phyloP scores from a whole-genome alignment of 2,888 invertebrate species.

The Caenorhabditis virilis region DNA sequence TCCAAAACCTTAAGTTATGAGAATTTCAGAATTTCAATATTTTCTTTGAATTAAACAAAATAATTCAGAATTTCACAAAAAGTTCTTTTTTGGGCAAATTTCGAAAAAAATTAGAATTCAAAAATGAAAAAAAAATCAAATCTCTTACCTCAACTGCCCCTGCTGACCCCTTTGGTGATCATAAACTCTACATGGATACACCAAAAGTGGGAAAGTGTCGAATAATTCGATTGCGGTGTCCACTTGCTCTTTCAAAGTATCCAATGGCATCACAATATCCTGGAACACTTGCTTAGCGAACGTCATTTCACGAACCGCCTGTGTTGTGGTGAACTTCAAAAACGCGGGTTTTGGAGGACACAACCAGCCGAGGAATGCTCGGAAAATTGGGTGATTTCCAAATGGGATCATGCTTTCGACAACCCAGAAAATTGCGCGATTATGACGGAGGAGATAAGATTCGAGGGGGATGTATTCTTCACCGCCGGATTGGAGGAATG shows the following conservation, averaged over 20 bases:
- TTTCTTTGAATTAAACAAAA: no score
- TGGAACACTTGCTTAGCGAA: slow-evolving; percentile 79
- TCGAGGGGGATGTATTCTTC: slow-evolving; percentile 74
- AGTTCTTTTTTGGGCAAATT: not conserved
- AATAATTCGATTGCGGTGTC: slow-evolving; percentile 71
- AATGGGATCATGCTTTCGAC: slow-evolving; percentile 78
- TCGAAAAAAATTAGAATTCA: not conserved
- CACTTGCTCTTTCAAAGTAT: slow-evolving; percentile 76
- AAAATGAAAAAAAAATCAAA: no score
- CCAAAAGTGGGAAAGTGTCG: slow-evolving; percentile 77
- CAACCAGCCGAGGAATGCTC: slow-evolving; percentile 75
- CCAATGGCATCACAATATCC: slow-evolving; percentile 77
- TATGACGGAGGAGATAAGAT: slow-evolving; percentile 75
- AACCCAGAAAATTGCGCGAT: slow-evolving; percentile 78
- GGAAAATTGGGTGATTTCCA: slow-evolving; percentile 76
- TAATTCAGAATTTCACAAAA: no score
- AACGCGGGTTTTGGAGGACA: slow-evolving; percentile 79
- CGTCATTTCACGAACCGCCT: slow-evolving; percentile 76
- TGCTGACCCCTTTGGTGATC: slow-evolving; percentile 73
- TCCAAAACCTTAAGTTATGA: no score
- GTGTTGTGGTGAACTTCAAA: slow-evolving; percentile 78
- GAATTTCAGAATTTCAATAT: no score
- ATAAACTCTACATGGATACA: slow-evolving; percentile 77
- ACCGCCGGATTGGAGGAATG: slow-evolving; percentile 70
- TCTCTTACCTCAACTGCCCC: slow-evolving; percentile 51